These are phyloP conservation scores for Malurus melanocephalus DNA, from an alignment of 2,113 vertebrate genomes.

Conservation along the genomic window DNA sequence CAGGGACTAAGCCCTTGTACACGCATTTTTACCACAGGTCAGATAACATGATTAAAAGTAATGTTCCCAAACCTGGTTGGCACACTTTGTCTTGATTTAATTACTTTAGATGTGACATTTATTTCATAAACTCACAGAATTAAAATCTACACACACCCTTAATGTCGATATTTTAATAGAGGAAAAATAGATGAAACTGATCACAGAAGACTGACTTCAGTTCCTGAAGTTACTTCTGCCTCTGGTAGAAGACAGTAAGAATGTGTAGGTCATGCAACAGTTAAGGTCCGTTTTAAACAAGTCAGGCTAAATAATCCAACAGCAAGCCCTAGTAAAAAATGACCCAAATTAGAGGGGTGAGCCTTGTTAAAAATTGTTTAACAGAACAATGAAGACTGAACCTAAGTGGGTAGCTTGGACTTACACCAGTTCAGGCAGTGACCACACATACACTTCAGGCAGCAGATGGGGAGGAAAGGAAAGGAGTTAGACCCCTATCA, in stretches of 20 bases:
- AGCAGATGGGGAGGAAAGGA: background rate
- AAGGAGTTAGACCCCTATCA: too few species aligned
- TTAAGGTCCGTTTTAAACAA: background rate
- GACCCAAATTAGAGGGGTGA: background rate
- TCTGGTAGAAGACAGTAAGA: background rate
- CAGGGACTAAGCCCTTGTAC: background rate
- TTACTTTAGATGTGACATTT: background rate
- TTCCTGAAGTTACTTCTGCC: background rate
- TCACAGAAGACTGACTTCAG: background rate
- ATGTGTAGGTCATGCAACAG: background rate
- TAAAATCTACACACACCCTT: background rate
- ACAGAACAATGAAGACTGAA: background rate
- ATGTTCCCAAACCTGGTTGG: background rate
- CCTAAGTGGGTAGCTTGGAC: background rate
- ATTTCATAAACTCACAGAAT: background rate
- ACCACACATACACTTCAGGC: background rate
- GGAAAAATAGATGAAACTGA: background rate
- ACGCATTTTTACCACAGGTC: background rate
- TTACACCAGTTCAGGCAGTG: background rate
- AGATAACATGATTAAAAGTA: background rate
- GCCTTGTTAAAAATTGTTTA: background rate
- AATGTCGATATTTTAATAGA: background rate
- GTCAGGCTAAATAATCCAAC: background rate
- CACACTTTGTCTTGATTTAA: background rate
- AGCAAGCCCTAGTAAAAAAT: background rate